Conservation (phyloP, 2,888 invertebrate genomes). For the Halictus ligatus region DNA sequence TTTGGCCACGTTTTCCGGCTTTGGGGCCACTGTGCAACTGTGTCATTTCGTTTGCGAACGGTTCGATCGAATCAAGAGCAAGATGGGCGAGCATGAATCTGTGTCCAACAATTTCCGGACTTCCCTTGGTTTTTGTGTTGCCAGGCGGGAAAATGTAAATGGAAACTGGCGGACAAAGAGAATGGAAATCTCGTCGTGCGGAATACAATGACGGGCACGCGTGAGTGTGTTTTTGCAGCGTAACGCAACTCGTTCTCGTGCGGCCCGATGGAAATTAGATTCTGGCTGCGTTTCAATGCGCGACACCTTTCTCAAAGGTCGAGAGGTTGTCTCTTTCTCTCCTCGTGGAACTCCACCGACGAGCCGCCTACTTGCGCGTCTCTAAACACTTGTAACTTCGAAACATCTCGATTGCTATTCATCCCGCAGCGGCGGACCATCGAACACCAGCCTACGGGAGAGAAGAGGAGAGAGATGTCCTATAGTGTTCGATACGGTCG, state of each 20-base stretch:
- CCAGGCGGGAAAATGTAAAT: conserved; percentile 35
- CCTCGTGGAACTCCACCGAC: neutral
- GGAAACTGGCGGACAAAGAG: conserved; percentile 42
- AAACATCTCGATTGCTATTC: neutral
- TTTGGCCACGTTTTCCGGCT: too few relatives aligned
- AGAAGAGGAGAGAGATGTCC: neutral
- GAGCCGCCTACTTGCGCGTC: neutral
- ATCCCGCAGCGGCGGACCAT: neutral
- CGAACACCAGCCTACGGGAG: neutral
- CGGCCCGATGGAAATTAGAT: conserved; percentile 41
- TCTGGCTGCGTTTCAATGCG: conserved; percentile 35
- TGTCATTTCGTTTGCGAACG: too few relatives aligned
- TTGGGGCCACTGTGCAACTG: too few relatives aligned
- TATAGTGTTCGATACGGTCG: neutral
- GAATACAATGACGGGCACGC: conserved; percentile 17
- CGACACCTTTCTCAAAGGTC: conserved; percentile 47
- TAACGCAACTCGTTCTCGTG: conserved; percentile 23
- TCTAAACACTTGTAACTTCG: conserved; percentile 5
- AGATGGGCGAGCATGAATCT: neutral
- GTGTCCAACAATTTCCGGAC: neutral
- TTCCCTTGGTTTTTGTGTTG: neutral
- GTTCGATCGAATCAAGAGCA: too few relatives aligned
- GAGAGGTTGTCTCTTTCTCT: conserved; percentile 2
- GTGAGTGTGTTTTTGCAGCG: conserved; percentile 27
- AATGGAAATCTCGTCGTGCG: conserved; percentile 42